Evolutionary conservation across 2,113 vertebrate genomes (phyloP), one percentile per base, ranked within the genome.

Genomic region (Phalacrocorax aristotelis): DNA sequence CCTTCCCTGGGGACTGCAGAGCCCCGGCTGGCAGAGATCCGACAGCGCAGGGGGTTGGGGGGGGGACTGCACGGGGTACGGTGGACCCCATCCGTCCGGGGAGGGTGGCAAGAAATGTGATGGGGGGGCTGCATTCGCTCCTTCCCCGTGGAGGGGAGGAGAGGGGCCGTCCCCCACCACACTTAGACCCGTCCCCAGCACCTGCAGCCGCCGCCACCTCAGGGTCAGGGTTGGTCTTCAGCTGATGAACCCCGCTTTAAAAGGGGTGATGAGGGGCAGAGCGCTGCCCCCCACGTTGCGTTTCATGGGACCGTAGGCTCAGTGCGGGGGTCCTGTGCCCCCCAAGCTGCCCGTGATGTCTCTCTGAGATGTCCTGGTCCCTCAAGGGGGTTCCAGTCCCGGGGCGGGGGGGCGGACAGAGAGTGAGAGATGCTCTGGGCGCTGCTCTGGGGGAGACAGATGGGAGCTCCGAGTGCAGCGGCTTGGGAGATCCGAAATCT

Each of bases 321-420:
- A 1, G 13, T 13, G 18, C 18, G 30, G 22, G 62, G 29, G 22
- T 13, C 11, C 15, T 23, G 58, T 27, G 49, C n/a, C 22, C 32
- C 36, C 44, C 3, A 1, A 18, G 18, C 42, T 2, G 0, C 4
- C 21, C 0, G 0, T 5, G 16, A 2, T 13, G 51, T 64, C 57
- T 42, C 29, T 40, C 62, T 4, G 32, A 30, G 54, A 17, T 34
- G 16, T 48, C 48, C 55, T 27, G 12, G 36, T 6, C 58, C 17
- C 42, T 27, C 3, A 4, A 13, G 42, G 57, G 26, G 42, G 36
- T 15, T 75, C 48, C 29, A 29, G 21, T 15, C 32, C 46, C 4
- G 6, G 8, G 66, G 23, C 15, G 0, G 1, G 7, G 22, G 55
- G n/a, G 19, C 10, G 30, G 21, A 60, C 40, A 3, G 18, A 19